Evolutionary conservation across 2,113 vertebrate genomes (phyloP).

Genomic region (Pardalotus punctatus): DNA sequence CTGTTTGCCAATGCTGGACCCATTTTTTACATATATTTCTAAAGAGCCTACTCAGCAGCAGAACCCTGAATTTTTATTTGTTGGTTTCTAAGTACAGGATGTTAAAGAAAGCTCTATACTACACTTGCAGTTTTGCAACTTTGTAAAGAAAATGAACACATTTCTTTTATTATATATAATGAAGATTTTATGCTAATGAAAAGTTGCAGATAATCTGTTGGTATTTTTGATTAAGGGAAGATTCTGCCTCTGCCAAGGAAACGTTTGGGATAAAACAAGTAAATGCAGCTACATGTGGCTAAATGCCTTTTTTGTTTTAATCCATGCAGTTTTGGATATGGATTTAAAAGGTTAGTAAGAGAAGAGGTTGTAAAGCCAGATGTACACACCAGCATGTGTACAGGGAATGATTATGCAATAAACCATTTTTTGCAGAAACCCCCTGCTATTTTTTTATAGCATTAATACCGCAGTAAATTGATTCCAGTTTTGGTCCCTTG

Average conservation of each 20-base stretch:
- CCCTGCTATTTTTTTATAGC: slow-evolving; percentile 58
- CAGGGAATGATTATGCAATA: slow-evolving; percentile 35
- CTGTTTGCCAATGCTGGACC: neutral
- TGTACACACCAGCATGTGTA: neutral
- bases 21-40: neutral
- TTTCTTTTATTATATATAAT: neutral
- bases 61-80: neutral
- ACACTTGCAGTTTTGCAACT: neutral
- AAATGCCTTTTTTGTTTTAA: neutral
- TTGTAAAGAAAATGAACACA: neutral
- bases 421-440: slow-evolving; percentile 20
- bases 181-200: neutral
- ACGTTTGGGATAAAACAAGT: neutral
- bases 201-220: neutral
- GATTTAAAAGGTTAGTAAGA: slow-evolving; percentile 9
- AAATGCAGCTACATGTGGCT: neutral
- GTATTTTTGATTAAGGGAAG: neutral
- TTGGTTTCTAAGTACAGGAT: neutral
- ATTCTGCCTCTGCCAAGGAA: neutral
- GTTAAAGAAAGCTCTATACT: neutral
- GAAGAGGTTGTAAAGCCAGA: neutral
- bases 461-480: slow-evolving; percentile 67
- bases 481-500: slow-evolving; percentile 64
- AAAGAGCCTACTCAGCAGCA: neutral
- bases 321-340: neutral